Base-by-base conservation (phyloP, 2,888 invertebrate species). In the Boloria selene region DNA sequence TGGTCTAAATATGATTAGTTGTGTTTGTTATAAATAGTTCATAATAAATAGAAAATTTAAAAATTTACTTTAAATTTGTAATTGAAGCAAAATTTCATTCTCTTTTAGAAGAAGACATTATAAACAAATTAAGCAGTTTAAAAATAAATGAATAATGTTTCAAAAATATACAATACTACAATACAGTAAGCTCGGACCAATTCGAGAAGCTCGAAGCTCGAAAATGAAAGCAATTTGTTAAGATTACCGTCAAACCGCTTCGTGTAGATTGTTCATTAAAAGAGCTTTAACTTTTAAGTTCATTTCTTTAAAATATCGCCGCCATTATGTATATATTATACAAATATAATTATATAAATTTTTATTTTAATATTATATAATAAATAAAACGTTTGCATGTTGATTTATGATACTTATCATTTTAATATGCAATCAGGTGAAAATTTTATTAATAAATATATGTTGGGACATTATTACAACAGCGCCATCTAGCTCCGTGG, bases 201-300 rank as follows among this genome's bases (percentile, higher is more conserved):
- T 58, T 61, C 61, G 61, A 58, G 68, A 63, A 70, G 73, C 72
- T 69, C 65, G 63, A 67, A 74, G 72, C 72, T 71, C 66, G 64
- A 68, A 74, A 79, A 79, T 75, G 77, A 76, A 75, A 74, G 79
- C 80, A 79, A 82, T 82, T 82, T 80, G 77, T 81, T 77, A 81
- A 82, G 81, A 82, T 81, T 80, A 82, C 77, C 69, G 74, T 73
- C 76, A 74, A 73, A 76, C 69, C 70, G 73, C 68, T 67, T 69
- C 74, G 70, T 69, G 74, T 74, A 73, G 70, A 75, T 70, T 74
- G 75, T 75, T 74, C 75, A 74, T 75, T 77, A 76, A 72, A 68
- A 68, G 71, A 70, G 73, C 64, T 75, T 75, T 73, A 73, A 74
- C 72, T 72, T 69, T 70, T 70, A 70, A 74, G 69, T 74, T 74